Evolutionary conservation across 2,888 invertebrate genomes (phyloP).

Genomic region (Cephus sareptanus): DNA sequence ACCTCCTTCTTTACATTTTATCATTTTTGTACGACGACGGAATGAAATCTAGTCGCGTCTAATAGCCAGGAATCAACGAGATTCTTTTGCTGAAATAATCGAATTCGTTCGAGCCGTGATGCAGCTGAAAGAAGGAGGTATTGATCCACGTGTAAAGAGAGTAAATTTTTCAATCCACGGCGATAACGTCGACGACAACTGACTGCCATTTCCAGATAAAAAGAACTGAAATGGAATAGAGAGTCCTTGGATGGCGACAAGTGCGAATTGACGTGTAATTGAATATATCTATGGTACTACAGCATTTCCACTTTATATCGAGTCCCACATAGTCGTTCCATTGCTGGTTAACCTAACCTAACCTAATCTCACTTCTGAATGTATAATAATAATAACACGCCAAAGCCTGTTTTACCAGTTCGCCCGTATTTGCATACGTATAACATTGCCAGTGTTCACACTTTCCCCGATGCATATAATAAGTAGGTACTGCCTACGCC

Average conservation of each 20-base stretch:
- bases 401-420: neutral
- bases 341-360: neutral
- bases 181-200: neutral
- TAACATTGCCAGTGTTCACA: neutral
- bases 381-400: neutral
- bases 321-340: neutral
- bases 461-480: neutral
- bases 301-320: neutral
- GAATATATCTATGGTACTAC: neutral
- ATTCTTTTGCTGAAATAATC: neutral
- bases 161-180: neutral
- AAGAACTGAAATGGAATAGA: neutral
- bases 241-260: neutral
- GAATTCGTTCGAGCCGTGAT: neutral
- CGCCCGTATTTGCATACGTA: neutral
- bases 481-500: neutral
- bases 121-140: neutral
- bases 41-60: neutral
- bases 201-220: neutral
- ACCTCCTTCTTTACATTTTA: neutral
- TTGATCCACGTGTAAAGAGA: neutral
- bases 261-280: neutral
- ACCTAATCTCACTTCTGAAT: neutral
- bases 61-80: neutral
- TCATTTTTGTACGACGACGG: neutral